A percentile compares a stretch with the other conserved stretches of the same genome.
Conservation (phyloP, 37 sponge, comb jelly and placozoan species). For the Sycon ciliatum region DNA sequence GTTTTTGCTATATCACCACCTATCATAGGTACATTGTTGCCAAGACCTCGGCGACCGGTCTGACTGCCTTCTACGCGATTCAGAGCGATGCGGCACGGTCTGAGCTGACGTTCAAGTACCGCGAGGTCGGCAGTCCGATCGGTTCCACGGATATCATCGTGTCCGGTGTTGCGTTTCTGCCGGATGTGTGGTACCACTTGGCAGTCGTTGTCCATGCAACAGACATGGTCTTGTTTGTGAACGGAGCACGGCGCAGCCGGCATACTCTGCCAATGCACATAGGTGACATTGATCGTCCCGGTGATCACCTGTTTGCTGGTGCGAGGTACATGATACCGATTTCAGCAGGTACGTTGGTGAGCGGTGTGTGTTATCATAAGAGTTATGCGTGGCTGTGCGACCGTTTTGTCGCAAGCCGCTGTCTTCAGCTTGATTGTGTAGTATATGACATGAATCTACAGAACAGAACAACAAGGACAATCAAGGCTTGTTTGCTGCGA, state of each 20-base stretch:
- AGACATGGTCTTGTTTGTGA: conserved; percentile 34
- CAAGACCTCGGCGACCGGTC: conserved; percentile 44
- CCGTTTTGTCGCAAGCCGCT: no score
- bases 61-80: conserved; percentile 36
- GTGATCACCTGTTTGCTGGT: conserved; percentile 37
- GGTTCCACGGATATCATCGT: conserved; percentile 39
- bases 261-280: background rate
- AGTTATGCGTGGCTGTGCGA: no score
- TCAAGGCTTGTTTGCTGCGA: no score
- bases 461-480: no score
- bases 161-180: conserved; percentile 26
- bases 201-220: conserved; percentile 37
- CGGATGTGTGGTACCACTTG: conserved; percentile 38
- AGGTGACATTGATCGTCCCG: conserved; percentile 39
- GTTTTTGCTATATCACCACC: no score
- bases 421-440: no score
- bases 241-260: conserved; percentile 23
- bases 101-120: conserved; percentile 45
- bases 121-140: conserved; percentile 31
- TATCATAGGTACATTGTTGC: conserved; percentile 60
- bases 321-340: no score
- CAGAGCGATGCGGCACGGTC: conserved; percentile 20
- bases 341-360: no score
- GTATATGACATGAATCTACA: no score
- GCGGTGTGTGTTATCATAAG: no score